Evolutionary conservation across 2,888 invertebrate genomes (phyloP).

Genomic region (Tricholauxania praeusta): DNA sequence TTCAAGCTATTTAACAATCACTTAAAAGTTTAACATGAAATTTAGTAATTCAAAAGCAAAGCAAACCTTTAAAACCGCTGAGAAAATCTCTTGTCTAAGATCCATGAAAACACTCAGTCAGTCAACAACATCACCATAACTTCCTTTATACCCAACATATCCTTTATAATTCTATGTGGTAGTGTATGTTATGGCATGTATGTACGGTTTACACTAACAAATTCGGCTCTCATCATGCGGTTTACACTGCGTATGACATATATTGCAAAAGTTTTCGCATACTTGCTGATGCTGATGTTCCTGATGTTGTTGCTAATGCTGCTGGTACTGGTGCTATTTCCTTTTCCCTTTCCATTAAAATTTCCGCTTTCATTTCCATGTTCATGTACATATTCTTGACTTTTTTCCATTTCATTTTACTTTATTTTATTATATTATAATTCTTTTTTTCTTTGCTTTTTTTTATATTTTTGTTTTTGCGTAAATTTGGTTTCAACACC

Average conservation of each 20-base stretch:
- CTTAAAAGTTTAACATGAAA: too few species aligned
- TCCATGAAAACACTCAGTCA: too few species aligned
- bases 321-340: too few species aligned
- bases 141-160: too few species aligned
- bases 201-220: neutral
- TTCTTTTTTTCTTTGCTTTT: neutral
- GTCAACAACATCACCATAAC: too few species aligned
- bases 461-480: neutral
- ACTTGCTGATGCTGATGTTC: constrained; percentile 46
- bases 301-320: too few species aligned
- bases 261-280: constrained; percentile 62
- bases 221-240: constrained; percentile 59
- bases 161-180: too few species aligned
- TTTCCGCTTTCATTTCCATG: constrained; percentile 14
- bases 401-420: neutral
- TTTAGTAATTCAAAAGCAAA: too few species aligned
- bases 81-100: too few species aligned
- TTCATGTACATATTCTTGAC: neutral
- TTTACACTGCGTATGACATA: constrained; percentile 63
- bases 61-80: too few species aligned
- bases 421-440: neutral
- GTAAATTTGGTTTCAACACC: constrained; percentile 18
- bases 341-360: neutral
- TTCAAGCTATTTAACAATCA: too few species aligned
- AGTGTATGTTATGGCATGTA: too few species aligned